phyloP scores from a whole-genome alignment of 1,140 invertebrate genomes.

The Trinorchestia longiramus region DNA sequence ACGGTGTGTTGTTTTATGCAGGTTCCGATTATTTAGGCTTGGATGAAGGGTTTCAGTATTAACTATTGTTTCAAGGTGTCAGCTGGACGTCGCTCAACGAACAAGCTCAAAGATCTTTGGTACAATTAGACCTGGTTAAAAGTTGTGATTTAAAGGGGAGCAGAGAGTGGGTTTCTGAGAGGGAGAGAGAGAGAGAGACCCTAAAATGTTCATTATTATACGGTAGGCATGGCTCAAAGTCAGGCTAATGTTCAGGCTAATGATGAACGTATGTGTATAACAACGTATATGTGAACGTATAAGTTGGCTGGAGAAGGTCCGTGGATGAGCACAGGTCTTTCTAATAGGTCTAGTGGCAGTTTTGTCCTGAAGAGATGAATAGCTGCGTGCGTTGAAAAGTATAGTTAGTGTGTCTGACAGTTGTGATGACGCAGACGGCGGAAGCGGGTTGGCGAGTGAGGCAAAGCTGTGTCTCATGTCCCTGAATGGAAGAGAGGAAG shows the following conservation, averaged over 20 bases:
- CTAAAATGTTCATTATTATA: no score
- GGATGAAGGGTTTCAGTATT: not conserved
- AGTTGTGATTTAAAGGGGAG: no score
- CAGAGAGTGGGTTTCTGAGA: no score
- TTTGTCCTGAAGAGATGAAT: not conserved
- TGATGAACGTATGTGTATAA: no score
- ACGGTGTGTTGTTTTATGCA: conserved; percentile 53
- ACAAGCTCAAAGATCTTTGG: no score
- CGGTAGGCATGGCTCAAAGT: no score
- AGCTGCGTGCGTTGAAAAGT: no score
- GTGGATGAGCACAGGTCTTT: not conserved
- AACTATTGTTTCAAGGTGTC: not conserved
- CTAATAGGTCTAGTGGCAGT: not conserved
- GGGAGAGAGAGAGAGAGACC: no score
- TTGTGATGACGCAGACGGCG: conserved; percentile 28
- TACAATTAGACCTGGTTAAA: no score
- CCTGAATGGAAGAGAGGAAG: conserved; percentile 61
- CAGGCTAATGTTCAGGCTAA: no score
- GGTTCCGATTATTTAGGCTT: not conserved
- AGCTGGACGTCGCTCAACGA: no score
- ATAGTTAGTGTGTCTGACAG: not conserved
- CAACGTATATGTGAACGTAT: no score
- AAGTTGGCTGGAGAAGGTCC: not conserved
- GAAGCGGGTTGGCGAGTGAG: conserved; percentile 58
- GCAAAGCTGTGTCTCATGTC: conserved; percentile 61